phyloP scores from a whole-genome alignment of 2,113 vertebrate species.

The Urocitellus parryii region DNA sequence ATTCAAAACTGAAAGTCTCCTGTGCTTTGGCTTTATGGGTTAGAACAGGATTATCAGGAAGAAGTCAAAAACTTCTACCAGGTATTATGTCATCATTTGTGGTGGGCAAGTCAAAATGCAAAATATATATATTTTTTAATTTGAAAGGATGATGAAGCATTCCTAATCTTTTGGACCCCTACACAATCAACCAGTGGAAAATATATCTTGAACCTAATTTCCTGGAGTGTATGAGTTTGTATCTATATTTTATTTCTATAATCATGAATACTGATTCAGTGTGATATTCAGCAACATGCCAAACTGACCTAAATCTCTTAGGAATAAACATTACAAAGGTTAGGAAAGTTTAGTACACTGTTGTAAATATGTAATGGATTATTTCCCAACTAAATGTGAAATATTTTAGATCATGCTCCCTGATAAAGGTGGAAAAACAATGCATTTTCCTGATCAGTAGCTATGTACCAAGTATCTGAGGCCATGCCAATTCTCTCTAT shows the following conservation, averaged over 20 bases:
- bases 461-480: background rate
- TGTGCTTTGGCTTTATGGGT: background rate
- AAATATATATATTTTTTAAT: background rate
- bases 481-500: background rate
- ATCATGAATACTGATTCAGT: background rate
- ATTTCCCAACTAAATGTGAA: background rate
- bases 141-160: background rate
- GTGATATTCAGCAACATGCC: background rate
- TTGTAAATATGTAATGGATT: background rate
- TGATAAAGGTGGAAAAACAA: background rate
- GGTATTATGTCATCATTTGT: background rate
- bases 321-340: background rate
- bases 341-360: background rate
- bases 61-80: background rate
- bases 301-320: background rate
- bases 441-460: background rate
- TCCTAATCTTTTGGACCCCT: background rate
- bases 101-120: background rate
- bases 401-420: background rate
- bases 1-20: background rate
- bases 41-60: background rate
- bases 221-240: background rate
- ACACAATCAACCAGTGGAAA: background rate
- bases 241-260: background rate
- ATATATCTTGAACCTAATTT: background rate